Percentiles rank a stretch among this genome's conserved stretches.
Evolutionary conservation across 1,140 invertebrate genomes (phyloP).

Genomic region (Drosophila murphyi): DNA sequence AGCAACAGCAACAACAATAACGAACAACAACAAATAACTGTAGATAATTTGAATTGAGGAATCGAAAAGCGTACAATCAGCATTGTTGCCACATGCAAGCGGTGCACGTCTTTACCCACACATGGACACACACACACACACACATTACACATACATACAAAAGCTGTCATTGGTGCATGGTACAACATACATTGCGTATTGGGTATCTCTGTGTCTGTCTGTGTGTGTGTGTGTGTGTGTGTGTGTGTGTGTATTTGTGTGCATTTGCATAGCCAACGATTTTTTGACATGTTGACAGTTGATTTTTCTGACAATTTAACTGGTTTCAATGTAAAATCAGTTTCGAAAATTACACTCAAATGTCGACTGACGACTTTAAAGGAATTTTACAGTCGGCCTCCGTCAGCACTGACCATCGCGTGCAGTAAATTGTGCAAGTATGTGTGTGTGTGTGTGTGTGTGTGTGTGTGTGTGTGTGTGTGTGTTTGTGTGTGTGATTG

Average conservation of each 20-base stretch:
- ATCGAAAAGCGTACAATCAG: slow-evolving; percentile 52
- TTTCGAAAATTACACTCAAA: slow-evolving; percentile 82
- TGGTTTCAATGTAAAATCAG: slow-evolving; percentile 84
- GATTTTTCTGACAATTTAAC: slow-evolving; percentile 85
- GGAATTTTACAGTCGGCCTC: slow-evolving; percentile 67
- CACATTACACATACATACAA: not conserved
- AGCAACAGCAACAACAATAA: slow-evolving; percentile 31
- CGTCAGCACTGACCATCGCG: slow-evolving; percentile 69
- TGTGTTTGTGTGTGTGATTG: slow-evolving; percentile 13
- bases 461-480: slow-evolving; percentile 9
- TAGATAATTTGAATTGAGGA: slow-evolving; percentile 57
- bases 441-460: slow-evolving; percentile 10
- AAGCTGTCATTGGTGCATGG: slow-evolving; percentile 7
- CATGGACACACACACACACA: not conserved
- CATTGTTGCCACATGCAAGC: slow-evolving; percentile 46
- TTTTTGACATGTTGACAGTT: slow-evolving; percentile 84
- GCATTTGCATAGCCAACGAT: slow-evolving; percentile 82
- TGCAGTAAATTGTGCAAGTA: slow-evolving; percentile 71
- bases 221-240: not conserved
- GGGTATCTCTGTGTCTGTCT: not conserved
- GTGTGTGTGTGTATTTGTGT: slow-evolving; percentile 23
- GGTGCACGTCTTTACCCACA: slow-evolving; percentile 39
- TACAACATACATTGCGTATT: slow-evolving; percentile 9
- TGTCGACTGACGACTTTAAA: slow-evolving; percentile 76
- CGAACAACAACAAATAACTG: slow-evolving; percentile 33